Conservation (phyloP, 2,797 vertebrate species). For the Pterois miles region DNA sequence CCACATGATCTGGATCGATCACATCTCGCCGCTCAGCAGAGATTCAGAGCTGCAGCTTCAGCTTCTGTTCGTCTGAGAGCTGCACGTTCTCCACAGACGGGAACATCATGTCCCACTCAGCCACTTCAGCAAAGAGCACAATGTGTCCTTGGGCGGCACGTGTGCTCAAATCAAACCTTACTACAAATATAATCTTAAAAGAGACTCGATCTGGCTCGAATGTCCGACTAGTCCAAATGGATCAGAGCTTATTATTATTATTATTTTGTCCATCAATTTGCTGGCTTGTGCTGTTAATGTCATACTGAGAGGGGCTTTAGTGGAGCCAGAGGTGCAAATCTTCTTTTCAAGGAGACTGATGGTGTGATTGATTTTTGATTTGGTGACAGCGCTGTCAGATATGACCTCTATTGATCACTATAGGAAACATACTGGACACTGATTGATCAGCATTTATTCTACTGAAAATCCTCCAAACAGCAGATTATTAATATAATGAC, state of each 20-base stretch:
- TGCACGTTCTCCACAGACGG: neutral
- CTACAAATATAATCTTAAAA: neutral
- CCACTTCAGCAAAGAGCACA: conserved; percentile 20
- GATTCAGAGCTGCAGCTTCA: neutral
- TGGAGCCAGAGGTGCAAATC: conserved; percentile 12
- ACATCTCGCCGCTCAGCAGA: neutral
- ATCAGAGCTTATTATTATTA: neutral
- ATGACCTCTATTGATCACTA: too few species aligned
- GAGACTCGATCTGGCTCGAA: neutral
- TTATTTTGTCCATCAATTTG: neutral
- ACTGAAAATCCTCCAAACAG: too few species aligned
- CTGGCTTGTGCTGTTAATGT: neutral
- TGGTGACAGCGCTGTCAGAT: too few species aligned
- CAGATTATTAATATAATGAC: too few species aligned
- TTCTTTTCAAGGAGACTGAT: neutral
- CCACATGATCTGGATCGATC: neutral
- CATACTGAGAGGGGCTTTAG: neutral
- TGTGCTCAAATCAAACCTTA: neutral
- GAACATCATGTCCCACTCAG: conserved; percentile 43
- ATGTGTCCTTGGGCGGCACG: conserved; percentile 15
- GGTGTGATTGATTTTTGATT: too few species aligned
- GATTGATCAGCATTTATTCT: too few species aligned
- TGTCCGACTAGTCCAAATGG: neutral
- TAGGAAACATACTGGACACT: too few species aligned
- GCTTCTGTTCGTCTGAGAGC: neutral